A percentile compares a stretch with the other conserved stretches of the same genome.
Evolutionary conservation across 1,140 invertebrate genomes (phyloP).

Genomic region (Drosophila subpulchrella): DNA sequence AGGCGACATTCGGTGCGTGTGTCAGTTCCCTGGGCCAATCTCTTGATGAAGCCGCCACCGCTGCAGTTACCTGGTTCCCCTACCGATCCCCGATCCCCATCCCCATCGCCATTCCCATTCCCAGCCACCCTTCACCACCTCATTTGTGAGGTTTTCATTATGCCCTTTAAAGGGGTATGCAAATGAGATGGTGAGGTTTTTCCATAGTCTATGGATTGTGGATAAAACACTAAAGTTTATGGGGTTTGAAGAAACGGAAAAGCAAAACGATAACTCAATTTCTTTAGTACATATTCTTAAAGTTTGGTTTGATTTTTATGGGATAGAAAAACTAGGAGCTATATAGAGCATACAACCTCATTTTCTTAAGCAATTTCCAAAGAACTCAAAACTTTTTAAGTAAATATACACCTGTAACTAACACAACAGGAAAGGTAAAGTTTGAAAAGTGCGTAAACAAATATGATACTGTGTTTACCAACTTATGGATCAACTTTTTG

Average conservation of each 20-base stretch:
- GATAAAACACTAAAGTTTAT: too few species aligned
- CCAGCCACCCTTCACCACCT: slow-evolving; percentile 34
- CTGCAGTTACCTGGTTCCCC: slow-evolving; percentile 30
- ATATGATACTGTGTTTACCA: background rate
- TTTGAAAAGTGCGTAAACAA: background rate
- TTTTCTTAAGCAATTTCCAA: background rate
- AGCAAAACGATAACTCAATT: too few species aligned
- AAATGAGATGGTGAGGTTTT: background rate
- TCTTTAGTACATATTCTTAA: too few species aligned
- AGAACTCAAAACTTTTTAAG: background rate
- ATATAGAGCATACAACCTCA: too few species aligned
- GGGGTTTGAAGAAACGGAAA: too few species aligned
- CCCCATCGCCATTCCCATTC: background rate
- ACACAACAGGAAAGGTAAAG: background rate
- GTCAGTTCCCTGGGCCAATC: slow-evolving; percentile 55
- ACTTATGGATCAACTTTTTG: background rate
- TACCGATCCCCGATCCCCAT: background rate
- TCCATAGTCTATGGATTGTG: too few species aligned
- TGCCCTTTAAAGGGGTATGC: background rate
- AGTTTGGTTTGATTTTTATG: too few species aligned
- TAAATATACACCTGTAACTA: background rate
- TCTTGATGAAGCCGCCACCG: slow-evolving; percentile 51
- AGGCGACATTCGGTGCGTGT: slow-evolving; percentile 74
- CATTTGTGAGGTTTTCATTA: slow-evolving; percentile 42
- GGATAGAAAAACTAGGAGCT: too few species aligned